Conservation (phyloP, 2,797 vertebrate species). For the Trachops cirrhosus region DNA sequence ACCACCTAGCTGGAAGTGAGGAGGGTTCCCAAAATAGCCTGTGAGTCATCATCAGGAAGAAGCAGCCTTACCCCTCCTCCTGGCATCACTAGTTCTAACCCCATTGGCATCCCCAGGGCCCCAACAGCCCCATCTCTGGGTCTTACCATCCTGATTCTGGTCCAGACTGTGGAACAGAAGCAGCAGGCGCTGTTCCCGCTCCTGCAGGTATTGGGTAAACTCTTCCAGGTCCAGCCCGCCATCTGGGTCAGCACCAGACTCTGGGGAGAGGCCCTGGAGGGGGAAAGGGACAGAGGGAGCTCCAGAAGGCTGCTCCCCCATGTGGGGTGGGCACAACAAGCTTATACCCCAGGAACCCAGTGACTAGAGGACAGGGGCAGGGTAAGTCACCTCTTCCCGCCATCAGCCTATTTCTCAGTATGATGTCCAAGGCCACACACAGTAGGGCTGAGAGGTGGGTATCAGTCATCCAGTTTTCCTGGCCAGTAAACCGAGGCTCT, state of each 20-base stretch:
- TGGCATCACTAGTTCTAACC: neutral
- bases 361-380: neutral
- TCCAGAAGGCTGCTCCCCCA: neutral
- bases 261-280: slow-evolving; percentile 84
- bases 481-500: neutral
- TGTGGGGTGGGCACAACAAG: neutral
- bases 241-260: slow-evolving; percentile 84
- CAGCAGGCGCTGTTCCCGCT: slow-evolving; percentile 87
- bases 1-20: slow-evolving; percentile 59
- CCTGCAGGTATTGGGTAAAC: slow-evolving; percentile 87
- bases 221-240: slow-evolving; percentile 89
- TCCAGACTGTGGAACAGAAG: slow-evolving; percentile 90
- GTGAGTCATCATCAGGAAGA: slow-evolving; percentile 70
- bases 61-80: neutral
- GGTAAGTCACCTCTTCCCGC: neutral
- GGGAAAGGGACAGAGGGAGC: neutral
- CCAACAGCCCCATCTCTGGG: neutral
- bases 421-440: neutral
- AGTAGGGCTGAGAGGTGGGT: neutral
- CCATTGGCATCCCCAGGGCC: neutral
- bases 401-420: neutral
- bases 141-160: slow-evolving; percentile 88
- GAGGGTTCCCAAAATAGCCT: slow-evolving; percentile 63
- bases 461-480: neutral
- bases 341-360: neutral